Evolutionary conservation across 2,888 invertebrate species (phyloP).

Genomic region (Ariolimax columbianus): DNA sequence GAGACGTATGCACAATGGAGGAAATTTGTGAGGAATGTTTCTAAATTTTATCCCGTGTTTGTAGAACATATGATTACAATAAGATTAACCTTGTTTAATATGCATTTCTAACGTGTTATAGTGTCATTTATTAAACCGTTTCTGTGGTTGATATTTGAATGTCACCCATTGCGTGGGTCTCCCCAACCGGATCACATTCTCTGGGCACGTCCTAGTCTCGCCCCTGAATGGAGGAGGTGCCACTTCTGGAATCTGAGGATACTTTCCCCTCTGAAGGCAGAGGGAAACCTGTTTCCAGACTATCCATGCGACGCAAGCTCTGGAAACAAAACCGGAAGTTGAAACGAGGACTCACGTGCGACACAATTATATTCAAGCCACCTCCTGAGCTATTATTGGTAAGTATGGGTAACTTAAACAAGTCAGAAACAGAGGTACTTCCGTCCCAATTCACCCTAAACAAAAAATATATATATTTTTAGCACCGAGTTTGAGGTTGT

Average conservation of each 20-base stretch:
- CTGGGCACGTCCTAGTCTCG: neutral
- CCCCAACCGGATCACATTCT: neutral
- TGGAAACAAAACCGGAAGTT: conserved; percentile 58
- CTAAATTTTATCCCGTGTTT: too few relatives aligned
- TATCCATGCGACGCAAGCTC: conserved; percentile 58
- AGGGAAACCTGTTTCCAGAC: conserved; percentile 40
- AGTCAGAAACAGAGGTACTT: too few relatives aligned
- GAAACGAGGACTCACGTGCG: conserved; percentile 55
- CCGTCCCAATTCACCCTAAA: too few relatives aligned
- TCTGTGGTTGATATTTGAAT: conserved; percentile 1
- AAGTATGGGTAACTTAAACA: conserved; percentile 37
- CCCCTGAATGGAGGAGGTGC: conserved; percentile 34
- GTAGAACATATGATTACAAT: too few relatives aligned
- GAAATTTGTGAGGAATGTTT: too few relatives aligned
- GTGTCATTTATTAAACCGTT: too few relatives aligned
- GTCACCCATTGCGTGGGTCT: neutral
- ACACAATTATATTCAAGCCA: conserved; percentile 53
- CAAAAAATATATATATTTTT: too few relatives aligned
- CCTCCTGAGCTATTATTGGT: conserved; percentile 53
- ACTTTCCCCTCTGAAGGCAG: neutral
- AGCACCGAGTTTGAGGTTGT: too few relatives aligned
- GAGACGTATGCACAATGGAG: too few relatives aligned
- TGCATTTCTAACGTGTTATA: too few relatives aligned
- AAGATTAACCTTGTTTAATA: too few relatives aligned
- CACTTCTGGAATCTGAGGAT: conserved; percentile 24